Base-by-base conservation (phyloP, 2,113 vertebrate genomes). In the Platichthys stellatus region DNA sequence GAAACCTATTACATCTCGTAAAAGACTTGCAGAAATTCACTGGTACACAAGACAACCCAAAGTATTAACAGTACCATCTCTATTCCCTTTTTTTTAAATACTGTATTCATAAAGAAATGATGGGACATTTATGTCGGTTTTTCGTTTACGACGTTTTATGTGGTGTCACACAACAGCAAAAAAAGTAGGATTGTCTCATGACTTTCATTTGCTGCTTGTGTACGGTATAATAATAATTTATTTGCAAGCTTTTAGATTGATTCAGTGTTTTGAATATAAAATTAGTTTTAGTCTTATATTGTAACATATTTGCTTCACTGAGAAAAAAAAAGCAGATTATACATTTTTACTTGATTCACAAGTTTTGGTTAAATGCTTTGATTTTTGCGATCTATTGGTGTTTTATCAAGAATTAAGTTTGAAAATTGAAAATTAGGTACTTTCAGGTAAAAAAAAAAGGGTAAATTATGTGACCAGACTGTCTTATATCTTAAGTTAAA, bases 281-380 rank as follows among this genome's bases (percentile, higher is more conserved):
- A 80, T 78, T 31, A 38, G 65, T 64, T 82, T 56, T 47, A 47
- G 57, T 23, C 51, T 89, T 84, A 77, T 58, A 88, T 89, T 76
- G 63, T 40, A 45, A 63, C 23, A 38, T 26, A 7, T 10, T 72
- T 62, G 3, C 14, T 20, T 61, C 15, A 45, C 26, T 28, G 54
- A 54, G 43, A 28, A 20, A 71, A 31, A 31, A 24, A 64, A 23
- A 5, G 24, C 15, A 58, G 60, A 66, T 17, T 1, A 63, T 14
- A 14, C 43, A 53, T 69, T n/a, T 54, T 3, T 20, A 61, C 28
- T 56, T 58, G 35, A 14, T 51, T 78, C 20, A 20, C n/a, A n/a
- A 6, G 31, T 31, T 31, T 31, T 31, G 31, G 31, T 31, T 31
- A 31, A 3, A 78, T 28, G 26, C 35, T 68, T 76, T 62, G 28